Evolutionary conservation across 2,113 vertebrate genomes (phyloP), one percentile per base, ranked within the genome.

Genomic region (Poeciliopsis retropinna): DNA sequence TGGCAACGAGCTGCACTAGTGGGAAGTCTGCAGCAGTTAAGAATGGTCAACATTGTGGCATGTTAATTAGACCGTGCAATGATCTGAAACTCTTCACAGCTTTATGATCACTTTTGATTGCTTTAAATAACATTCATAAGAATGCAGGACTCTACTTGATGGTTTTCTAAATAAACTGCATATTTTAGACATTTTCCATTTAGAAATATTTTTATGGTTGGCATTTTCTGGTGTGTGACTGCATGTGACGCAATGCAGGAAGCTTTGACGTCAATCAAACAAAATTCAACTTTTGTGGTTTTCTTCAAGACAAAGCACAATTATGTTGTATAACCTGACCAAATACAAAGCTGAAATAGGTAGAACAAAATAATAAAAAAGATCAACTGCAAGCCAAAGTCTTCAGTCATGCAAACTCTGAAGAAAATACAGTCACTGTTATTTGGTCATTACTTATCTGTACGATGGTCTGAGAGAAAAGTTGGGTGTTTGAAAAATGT

Each of bases 1-100:
- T 82, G 76, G 83, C 73, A 75, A 65, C 39, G 39, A 80, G 69
- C 70, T 64, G 67, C 78, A 83, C 75, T 57, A n/a, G 77, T 54
- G 64, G 51, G 31, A 77, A 63, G 70, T 76, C 77, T 78, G 78
- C 70, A 74, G 63, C 68, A 72, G 84, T 86, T 51, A 74, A 84
- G 17, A 81, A 81, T 71, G 78, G 47, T 70, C 15, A 73, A 30
- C 62, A 79, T 47, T 74, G 73, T 28, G 75, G 41, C 0, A 3
- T 34, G n/a, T 66, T 60, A 72, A 90, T 90, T 76, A 73, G 73
- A 64, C 68, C 60, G 32, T 0, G 80, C 74, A 78, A 72, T 37
- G 67, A 72, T 73, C 71, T 54, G 64, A 73, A 77, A 62, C 47
- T 63, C 31, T 71, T 67, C 31, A n/a, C 22, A 28, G 64, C 66